phyloP scores from a whole-genome alignment of 2,888 invertebrate genomes.

The Drosophila dives region DNA sequence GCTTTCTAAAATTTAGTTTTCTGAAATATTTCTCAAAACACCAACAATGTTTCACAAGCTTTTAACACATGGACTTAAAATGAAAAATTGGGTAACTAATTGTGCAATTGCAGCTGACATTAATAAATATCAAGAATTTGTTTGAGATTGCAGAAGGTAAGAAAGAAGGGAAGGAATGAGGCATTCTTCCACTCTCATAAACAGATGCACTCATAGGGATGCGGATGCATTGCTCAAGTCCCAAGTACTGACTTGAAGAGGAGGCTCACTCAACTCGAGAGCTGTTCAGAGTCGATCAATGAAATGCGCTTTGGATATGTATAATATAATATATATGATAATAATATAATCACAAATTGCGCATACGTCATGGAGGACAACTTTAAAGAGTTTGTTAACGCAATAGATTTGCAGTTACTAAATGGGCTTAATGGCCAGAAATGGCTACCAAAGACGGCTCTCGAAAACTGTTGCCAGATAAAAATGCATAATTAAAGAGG shows the following conservation, averaged over 20 bases:
- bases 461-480: slow-evolving; percentile 59
- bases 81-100: slow-evolving; percentile 37
- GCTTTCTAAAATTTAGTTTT: background rate
- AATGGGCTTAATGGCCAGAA: slow-evolving; percentile 49
- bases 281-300: slow-evolving; percentile 42
- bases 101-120: slow-evolving; percentile 27
- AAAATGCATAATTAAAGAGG: slow-evolving; percentile 76
- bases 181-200: background rate
- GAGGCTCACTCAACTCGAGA: slow-evolving; percentile 18
- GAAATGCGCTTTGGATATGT: slow-evolving; percentile 4
- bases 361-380: slow-evolving; percentile 40
- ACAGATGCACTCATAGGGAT: background rate
- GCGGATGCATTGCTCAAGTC: slow-evolving; percentile 9
- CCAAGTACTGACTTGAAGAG: slow-evolving; percentile 17
- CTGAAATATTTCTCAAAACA: background rate
- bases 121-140: slow-evolving; percentile 25
- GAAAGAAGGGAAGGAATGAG: background rate
- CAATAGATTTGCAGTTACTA: slow-evolving; percentile 43
- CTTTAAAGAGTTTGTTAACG: slow-evolving; percentile 39
- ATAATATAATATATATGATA: too few relatives aligned
- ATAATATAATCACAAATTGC: slow-evolving; percentile 30
- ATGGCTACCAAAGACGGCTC: slow-evolving; percentile 39
- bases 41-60: background rate
- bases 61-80: background rate
- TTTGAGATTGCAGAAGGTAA: background rate